These are phyloP conservation scores for Danaus plexippus DNA, from an alignment of 1,140 invertebrate species.

Conservation along the genomic window DNA sequence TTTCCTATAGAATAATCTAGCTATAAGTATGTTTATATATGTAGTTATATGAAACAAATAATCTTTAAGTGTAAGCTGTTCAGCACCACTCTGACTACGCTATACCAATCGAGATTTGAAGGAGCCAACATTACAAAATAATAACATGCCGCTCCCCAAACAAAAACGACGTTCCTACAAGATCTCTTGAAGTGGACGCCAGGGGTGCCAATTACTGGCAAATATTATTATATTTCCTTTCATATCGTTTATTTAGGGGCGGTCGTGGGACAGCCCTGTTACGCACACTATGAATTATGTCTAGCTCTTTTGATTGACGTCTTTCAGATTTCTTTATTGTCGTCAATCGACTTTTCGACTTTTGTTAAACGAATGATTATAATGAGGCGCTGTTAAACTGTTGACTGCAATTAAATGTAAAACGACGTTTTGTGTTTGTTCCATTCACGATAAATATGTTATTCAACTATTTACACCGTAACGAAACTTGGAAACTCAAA, in stretches of 20 bases:
- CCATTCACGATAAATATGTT: too few species aligned
- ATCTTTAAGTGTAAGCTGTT: too few species aligned
- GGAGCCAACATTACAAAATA: slow-evolving; percentile 25
- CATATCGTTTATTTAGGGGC: slow-evolving; percentile 58
- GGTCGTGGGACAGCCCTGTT: slow-evolving; percentile 64
- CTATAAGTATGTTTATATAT: too few species aligned
- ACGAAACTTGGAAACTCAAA: too few species aligned
- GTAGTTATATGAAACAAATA: too few species aligned
- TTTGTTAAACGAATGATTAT: too few species aligned
- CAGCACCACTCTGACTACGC: too few species aligned
- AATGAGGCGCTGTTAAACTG: too few species aligned
- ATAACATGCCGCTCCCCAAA: slow-evolving; percentile 30
- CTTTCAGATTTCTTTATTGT: slow-evolving; percentile 54
- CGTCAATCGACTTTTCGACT: slow-evolving; percentile 47
- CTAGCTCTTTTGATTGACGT: slow-evolving; percentile 64
- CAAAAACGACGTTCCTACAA: slow-evolving; percentile 58
- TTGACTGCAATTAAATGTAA: neutral
- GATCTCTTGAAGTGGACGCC: slow-evolving; percentile 56
- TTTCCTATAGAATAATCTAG: too few species aligned
- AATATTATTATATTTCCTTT: slow-evolving; percentile 64
- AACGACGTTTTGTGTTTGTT: neutral
- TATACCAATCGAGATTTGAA: slow-evolving; percentile 1
- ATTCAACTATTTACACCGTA: too few species aligned
- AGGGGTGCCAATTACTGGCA: slow-evolving; percentile 63
- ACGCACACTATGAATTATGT: slow-evolving; percentile 60